These are phyloP conservation scores for Paralinhomoeus sp. DNA, from an alignment of 2,888 invertebrate species.

Conservation along the genomic window DNA sequence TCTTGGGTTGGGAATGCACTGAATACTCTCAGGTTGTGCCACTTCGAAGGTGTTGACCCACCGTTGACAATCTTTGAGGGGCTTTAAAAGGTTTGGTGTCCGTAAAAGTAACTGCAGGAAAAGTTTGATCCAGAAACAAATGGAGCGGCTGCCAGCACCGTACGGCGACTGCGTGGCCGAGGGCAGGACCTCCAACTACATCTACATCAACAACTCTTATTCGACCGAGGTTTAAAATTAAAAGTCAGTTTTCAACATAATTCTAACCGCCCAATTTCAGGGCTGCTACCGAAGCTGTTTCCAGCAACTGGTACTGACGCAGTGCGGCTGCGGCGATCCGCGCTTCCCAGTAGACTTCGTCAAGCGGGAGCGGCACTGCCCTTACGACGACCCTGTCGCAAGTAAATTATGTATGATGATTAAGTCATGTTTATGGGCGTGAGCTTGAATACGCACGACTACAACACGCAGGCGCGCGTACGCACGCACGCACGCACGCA, in stretches of 20 bases:
- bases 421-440: too few relatives aligned
- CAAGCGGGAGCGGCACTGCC: slow-evolving; percentile 12
- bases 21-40: too few relatives aligned
- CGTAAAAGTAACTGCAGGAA: too few relatives aligned
- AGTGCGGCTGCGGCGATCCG: slow-evolving; percentile 20
- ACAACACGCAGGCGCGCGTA: too few relatives aligned
- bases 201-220: slow-evolving; percentile 17
- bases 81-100: too few relatives aligned
- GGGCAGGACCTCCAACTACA: slow-evolving; percentile 16
- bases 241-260: neutral
- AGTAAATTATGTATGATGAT: slow-evolving; percentile 4
- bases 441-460: too few relatives aligned
- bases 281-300: slow-evolving; percentile 20
- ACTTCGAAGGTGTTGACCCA: too few relatives aligned
- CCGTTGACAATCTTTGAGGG: too few relatives aligned
- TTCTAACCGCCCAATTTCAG: neutral
- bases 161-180: slow-evolving; percentile 20
- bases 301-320: slow-evolving; percentile 16
- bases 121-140: slow-evolving; percentile 12
- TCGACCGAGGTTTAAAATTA: slow-evolving; percentile 13
- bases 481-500: too few relatives aligned
- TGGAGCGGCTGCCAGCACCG: slow-evolving; percentile 17
- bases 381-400: slow-evolving; percentile 16
- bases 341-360: slow-evolving; percentile 14
- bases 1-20: too few relatives aligned